phyloP scores from a whole-genome alignment of 2,113 vertebrate species.

The Anseranas semipalmata region DNA sequence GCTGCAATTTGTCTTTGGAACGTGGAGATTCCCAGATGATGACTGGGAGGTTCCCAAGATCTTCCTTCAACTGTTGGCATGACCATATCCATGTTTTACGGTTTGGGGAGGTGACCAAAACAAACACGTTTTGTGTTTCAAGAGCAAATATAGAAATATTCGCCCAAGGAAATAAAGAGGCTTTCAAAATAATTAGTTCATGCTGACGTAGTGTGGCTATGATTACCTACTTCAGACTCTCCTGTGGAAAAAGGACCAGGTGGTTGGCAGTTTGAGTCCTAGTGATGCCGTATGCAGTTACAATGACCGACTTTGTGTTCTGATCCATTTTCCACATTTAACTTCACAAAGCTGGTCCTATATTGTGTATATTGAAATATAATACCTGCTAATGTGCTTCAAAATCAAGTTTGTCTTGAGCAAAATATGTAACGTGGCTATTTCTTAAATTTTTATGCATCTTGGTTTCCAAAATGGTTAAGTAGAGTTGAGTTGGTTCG shows the following conservation, averaged over 20 bases:
- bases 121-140: neutral
- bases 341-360: neutral
- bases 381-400: neutral
- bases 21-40: neutral
- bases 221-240: neutral
- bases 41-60: neutral
- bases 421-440: neutral
- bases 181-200: neutral
- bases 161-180: neutral
- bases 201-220: neutral
- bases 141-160: neutral
- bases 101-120: neutral
- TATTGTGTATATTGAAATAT: neutral
- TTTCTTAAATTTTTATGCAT: neutral
- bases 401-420: neutral
- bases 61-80: neutral
- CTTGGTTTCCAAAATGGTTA: neutral
- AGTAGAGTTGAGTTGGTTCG: neutral
- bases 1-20: neutral
- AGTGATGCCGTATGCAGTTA: neutral
- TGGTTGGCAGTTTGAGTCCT: neutral
- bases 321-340: neutral
- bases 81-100: rapidly evolving
- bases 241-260: neutral
- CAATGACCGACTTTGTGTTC: neutral